Percentiles rank a stretch among this genome's conserved stretches.
Evolutionary conservation across 2,888 invertebrate genomes (phyloP).

Genomic region (Ashinkailepas kermadecensis): DNA sequence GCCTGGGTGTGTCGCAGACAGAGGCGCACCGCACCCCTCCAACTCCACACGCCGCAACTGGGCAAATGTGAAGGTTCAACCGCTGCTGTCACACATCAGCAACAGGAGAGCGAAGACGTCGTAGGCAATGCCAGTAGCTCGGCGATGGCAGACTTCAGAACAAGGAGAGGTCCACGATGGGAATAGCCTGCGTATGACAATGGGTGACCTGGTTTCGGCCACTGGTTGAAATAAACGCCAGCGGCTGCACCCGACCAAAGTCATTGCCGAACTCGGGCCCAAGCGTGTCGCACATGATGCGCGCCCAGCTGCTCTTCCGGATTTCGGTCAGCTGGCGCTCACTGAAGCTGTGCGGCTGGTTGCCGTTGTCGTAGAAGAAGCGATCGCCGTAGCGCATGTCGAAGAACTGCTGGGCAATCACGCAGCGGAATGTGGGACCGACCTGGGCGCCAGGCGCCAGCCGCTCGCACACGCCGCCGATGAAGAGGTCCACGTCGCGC

Average conservation of each 20-base stretch:
- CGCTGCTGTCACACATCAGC: too few relatives aligned
- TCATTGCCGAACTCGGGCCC: constrained; percentile 43
- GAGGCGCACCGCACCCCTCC: too few relatives aligned
- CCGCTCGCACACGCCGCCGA: constrained; percentile 5
- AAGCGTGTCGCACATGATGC: constrained; percentile 62
- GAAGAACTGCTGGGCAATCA: constrained; percentile 61
- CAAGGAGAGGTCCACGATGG: neutral
- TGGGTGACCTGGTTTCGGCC: neutral
- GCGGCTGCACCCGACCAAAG: constrained; percentile 53
- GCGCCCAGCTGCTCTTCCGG: constrained; percentile 53
- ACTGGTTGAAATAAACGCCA: constrained; percentile 29
- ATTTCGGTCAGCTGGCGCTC: constrained; percentile 54
- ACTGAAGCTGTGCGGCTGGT: constrained; percentile 42
- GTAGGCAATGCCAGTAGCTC: too few relatives aligned
- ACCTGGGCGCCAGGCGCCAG: neutral
- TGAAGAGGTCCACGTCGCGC: neutral
- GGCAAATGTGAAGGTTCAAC: too few relatives aligned
- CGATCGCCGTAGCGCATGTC: constrained; percentile 64
- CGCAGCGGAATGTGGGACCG: constrained; percentile 36
- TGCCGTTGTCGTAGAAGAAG: constrained; percentile 59
- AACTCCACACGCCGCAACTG: too few relatives aligned
- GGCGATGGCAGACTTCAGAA: neutral
- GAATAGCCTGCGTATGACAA: neutral
- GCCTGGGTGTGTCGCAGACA: too few relatives aligned
- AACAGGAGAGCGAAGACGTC: too few relatives aligned